Evolutionary conservation across 1,140 invertebrate genomes (phyloP).

Genomic region (Philaenus spumarius): DNA sequence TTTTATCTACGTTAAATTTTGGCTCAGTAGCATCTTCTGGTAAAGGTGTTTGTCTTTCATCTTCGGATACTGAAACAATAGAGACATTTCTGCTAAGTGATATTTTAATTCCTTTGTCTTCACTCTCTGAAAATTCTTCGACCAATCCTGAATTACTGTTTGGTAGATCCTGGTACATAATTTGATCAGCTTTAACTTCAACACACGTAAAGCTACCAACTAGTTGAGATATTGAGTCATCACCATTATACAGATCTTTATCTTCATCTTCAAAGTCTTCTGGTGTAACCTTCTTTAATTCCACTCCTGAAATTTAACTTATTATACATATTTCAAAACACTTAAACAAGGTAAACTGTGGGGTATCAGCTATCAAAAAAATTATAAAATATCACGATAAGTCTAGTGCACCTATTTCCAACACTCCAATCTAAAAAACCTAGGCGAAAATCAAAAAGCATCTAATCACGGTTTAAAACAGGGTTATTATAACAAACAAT

Average conservation of each 20-base stretch:
- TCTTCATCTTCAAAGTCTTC: constrained; percentile 32
- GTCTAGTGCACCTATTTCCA: no score
- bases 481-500: no score
- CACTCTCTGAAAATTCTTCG: constrained; percentile 33
- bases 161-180: constrained; percentile 11
- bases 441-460: no score
- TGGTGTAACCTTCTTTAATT: constrained; percentile 45
- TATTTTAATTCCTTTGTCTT: constrained; percentile 34
- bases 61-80: constrained; percentile 56
- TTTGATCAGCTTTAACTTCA: constrained; percentile 46
- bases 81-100: constrained; percentile 49
- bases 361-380: no score
- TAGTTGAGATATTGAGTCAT: not conserved
- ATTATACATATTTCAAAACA: no score
- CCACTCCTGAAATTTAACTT: constrained; percentile 33
- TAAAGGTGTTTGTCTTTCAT: constrained; percentile 38
- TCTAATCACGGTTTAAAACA: no score
- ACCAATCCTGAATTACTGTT: constrained; percentile 38
- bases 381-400: no score
- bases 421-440: no score
- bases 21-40: constrained; percentile 6
- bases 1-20: not conserved
- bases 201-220: constrained; percentile 36
- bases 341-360: no score
- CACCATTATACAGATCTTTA: constrained; percentile 1